Conservation (phyloP, 2,113 vertebrate species). For the Oncorhynchus mykiss region DNA sequence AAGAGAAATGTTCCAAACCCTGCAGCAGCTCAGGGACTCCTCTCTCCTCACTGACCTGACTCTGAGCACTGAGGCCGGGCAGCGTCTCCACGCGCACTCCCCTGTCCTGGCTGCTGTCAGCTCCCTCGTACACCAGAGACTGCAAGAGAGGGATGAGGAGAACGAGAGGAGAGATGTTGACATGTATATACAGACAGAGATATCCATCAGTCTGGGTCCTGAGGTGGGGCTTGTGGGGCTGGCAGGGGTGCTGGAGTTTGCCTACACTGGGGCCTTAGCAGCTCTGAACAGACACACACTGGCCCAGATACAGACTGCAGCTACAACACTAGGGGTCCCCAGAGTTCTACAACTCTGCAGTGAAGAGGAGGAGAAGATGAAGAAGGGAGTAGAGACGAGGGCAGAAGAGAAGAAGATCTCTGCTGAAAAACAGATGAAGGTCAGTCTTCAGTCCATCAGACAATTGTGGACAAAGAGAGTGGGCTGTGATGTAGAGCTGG, state of each 20-base stretch:
- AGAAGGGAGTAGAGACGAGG: not conserved
- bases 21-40: conserved; percentile 64
- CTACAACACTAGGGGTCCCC: conserved; percentile 60
- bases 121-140: conserved; percentile 50
- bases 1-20: conserved; percentile 59
- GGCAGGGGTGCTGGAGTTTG: conserved; percentile 69
- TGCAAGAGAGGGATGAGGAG: not conserved
- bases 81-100: conserved; percentile 61
- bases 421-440: conserved; percentile 68
- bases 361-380: not conserved
- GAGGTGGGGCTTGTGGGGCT: conserved; percentile 45
- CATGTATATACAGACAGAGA: not conserved
- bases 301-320: conserved; percentile 52
- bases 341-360: conserved; percentile 69
- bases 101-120: conserved; percentile 76
- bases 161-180: not conserved
- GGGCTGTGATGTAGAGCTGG: conserved; percentile 83
- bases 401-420: conserved; percentile 17
- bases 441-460: conserved; percentile 68
- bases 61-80: conserved; percentile 50
- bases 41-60: conserved; percentile 70
- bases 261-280: conserved; percentile 65
- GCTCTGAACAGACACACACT: not conserved
- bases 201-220: conserved; percentile 19
- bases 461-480: conserved; percentile 65